Evolutionary conservation across 1,140 invertebrate species (phyloP), one percentile per base, ranked within the genome.

Genomic region (Maniola jurtina): DNA sequence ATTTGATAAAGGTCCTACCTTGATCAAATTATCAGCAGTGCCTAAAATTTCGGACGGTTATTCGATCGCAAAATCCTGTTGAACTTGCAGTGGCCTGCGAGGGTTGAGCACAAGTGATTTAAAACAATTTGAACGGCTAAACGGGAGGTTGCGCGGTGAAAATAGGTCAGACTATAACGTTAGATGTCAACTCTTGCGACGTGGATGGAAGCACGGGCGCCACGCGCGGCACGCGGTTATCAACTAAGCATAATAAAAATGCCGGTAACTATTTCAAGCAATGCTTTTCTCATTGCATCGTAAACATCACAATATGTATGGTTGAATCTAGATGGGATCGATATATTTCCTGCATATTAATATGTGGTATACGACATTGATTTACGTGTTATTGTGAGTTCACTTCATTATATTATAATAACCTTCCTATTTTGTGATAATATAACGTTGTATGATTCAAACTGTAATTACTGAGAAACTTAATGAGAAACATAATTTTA

Each of bases 201-300:
- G 59, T 14, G 36, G 52, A 56, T 56, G 8, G 36, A 38, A 58
- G 75, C 77, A 83, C 84, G 75, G 71, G 83, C 76, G 78, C 57
- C 72, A 72, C 80, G 79, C 79, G 68, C 84, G 79, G 71, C 72
- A 64, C 70, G 68, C 81, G 78, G 70, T 83, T 86, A 85, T 85
- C 83, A 88, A 88, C 85, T 88, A 88, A 88, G 77, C 83, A 84
- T 76, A 88, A 76, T 83, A 83, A 84, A 84, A 84, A 82, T 73
- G 76, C 77, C 74, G 81, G 76, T 77, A 79, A 56, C 65, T 79
- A 73, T 72, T 75, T 56, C 70, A 64, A 64, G 69, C 78, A 71
- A 66, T 63, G 73, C 69, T 79, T 81, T 76, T 81, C 77, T 80
- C 68, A 67, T 50, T 79, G 74, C 72, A 74, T 79, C 70, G 68